Evolutionary conservation across 1,140 invertebrate genomes (phyloP).

Genomic region (Conus betulinus): DNA sequence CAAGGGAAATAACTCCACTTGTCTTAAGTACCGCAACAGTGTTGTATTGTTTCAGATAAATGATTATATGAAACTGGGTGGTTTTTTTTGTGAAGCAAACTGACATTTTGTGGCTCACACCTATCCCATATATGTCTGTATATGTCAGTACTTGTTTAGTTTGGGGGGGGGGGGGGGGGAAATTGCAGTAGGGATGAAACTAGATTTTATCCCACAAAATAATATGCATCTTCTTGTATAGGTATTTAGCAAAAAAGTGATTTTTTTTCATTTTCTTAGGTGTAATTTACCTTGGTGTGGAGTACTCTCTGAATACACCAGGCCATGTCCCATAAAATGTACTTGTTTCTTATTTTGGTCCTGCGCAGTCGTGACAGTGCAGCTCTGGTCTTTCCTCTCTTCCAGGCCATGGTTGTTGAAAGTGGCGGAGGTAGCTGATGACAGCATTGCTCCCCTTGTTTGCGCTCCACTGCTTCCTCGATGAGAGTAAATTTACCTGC

Average conservation of each 20-base stretch:
- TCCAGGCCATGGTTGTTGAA: slow-evolving; percentile 56
- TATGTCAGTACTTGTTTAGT: not conserved
- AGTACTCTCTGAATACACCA: not conserved
- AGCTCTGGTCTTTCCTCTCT: slow-evolving; percentile 37
- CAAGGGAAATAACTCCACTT: not conserved
- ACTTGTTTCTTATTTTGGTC: not conserved
- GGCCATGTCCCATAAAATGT: not conserved
- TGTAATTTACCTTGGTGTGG: not conserved
- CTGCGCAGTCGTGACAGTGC: not conserved
- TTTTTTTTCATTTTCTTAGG: not conserved
- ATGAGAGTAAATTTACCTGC: too few species aligned
- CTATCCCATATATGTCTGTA: not conserved
- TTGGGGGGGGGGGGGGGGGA: too few species aligned
- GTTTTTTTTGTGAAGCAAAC: too few species aligned
- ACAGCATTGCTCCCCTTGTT: slow-evolving; percentile 59
- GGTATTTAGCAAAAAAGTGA: slow-evolving; percentile 14
- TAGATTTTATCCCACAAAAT: not conserved
- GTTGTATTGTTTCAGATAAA: too few species aligned
- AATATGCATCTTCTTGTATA: not conserved
- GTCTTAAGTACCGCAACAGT: too few species aligned
- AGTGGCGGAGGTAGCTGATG: slow-evolving; percentile 53
- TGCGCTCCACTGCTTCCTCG: slow-evolving; percentile 27
- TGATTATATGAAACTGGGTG: too few species aligned
- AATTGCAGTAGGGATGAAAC: not conserved
- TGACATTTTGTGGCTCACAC: not conserved